These are phyloP conservation scores for Amphipyra tragopoginis DNA, from an alignment of 2,888 invertebrate genomes.

Conservation along the genomic window DNA sequence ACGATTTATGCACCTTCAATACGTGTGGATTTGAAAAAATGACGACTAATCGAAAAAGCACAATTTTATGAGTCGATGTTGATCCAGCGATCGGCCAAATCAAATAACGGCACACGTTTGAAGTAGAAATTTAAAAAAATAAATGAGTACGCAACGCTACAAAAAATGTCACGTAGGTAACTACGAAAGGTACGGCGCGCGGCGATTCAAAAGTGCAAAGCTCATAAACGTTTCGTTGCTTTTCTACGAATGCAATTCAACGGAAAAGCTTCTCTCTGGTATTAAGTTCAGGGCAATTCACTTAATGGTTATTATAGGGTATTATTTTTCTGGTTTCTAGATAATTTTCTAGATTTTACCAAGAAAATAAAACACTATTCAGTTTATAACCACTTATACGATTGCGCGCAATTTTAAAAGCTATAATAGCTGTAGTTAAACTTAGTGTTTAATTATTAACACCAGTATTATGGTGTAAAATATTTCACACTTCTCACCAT, in stretches of 20 bases:
- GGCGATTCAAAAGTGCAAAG: conserved; percentile 22
- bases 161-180: background rate
- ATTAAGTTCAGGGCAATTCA: too few species aligned
- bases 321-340: background rate
- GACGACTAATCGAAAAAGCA: background rate
- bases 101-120: conserved; percentile 11
- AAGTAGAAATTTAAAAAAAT: conserved; percentile 6
- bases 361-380: too few species aligned
- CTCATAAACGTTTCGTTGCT: conserved; percentile 36
- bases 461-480: too few species aligned
- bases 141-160: background rate
- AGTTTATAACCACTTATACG: too few species aligned
- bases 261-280: conserved; percentile 31
- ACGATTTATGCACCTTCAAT: conserved; percentile 14
- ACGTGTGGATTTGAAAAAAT: background rate
- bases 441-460: too few species aligned
- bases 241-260: conserved; percentile 38
- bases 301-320: conserved; percentile 21
- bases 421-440: too few species aligned
- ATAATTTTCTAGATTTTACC: background rate
- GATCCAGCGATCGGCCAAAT: conserved; percentile 8
- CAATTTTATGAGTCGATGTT: background rate
- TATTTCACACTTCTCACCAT: conserved; percentile 91
- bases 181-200: too few species aligned
- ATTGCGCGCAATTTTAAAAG: too few species aligned